These are phyloP conservation scores for Tridacna gigas DNA, from an alignment of 2,888 invertebrate species.

Conservation along the genomic window DNA sequence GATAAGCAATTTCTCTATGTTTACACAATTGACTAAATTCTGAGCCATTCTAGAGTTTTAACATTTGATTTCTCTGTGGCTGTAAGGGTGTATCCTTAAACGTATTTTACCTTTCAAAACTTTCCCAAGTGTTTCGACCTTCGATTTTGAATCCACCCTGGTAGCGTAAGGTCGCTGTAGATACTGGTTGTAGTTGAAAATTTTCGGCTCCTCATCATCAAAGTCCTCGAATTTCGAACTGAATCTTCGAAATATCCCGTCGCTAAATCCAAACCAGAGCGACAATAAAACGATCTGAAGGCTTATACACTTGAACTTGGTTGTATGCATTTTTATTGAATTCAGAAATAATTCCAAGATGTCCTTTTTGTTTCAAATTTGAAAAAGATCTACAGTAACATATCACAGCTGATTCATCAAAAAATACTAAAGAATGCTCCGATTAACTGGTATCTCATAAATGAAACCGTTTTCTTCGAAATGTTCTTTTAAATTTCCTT, in stretches of 20 bases:
- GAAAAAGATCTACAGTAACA: not conserved
- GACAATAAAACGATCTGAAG: not conserved
- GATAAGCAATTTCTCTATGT: too few relatives aligned
- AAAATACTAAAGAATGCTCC: not conserved
- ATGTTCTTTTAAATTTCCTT: too few relatives aligned
- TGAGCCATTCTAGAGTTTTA: too few relatives aligned
- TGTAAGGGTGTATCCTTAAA: too few relatives aligned
- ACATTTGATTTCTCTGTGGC: too few relatives aligned
- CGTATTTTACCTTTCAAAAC: conserved; percentile 85
- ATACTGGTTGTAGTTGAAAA: conserved; percentile 59
- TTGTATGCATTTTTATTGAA: too few relatives aligned
- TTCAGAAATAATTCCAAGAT: too few relatives aligned
- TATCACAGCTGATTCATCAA: not conserved
- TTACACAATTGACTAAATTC: too few relatives aligned
- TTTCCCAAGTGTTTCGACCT: conserved; percentile 87
- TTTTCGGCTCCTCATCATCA: conserved; percentile 38
- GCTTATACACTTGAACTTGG: not conserved
- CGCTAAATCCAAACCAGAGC: not conserved
- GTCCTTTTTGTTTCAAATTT: not conserved
- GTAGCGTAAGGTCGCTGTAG: conserved; percentile 47
- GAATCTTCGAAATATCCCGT: conserved; percentile 8
- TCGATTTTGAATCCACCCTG: conserved; percentile 77
- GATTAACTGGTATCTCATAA: too few relatives aligned
- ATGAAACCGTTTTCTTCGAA: too few relatives aligned
- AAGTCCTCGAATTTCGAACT: not conserved